Percentiles rank a stretch among this genome's conserved stretches.
phyloP scores from a whole-genome alignment of 2,113 vertebrate species.

The Perca schrenkii region DNA sequence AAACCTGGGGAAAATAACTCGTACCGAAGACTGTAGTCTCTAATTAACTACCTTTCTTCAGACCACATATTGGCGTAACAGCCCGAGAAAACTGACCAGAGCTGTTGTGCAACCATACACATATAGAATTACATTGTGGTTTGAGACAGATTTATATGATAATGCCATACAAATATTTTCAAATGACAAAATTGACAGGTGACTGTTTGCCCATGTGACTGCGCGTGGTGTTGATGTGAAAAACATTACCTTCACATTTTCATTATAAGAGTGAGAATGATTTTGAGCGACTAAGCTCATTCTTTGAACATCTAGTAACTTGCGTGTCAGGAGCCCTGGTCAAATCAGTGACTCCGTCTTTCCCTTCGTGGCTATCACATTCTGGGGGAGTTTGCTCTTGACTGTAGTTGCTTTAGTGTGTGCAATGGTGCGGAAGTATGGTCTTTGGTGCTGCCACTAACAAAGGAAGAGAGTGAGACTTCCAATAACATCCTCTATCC shows the following conservation, averaged over 20 bases:
- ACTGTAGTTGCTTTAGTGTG: slow-evolving; percentile 30
- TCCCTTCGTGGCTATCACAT: slow-evolving; percentile 18
- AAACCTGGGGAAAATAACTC: slow-evolving; percentile 72
- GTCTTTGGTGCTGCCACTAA: slow-evolving; percentile 34
- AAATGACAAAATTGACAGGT: slow-evolving; percentile 67
- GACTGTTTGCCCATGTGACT: slow-evolving; percentile 48
- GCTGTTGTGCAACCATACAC: slow-evolving; percentile 70
- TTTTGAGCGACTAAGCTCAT: background rate
- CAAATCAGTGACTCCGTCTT: slow-evolving; percentile 17
- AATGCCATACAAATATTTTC: slow-evolving; percentile 72
- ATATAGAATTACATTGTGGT: slow-evolving; percentile 75
- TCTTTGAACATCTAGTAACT: slow-evolving; percentile 11
- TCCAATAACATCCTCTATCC: slow-evolving; percentile 67
- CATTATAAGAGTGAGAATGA: no score
- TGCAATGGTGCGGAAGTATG: slow-evolving; percentile 31
- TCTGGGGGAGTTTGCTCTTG: slow-evolving; percentile 21
- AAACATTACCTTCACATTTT: background rate
- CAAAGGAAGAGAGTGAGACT: slow-evolving; percentile 56
- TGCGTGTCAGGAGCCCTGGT: slow-evolving; percentile 13
- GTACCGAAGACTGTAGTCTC: slow-evolving; percentile 75
- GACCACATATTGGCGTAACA: slow-evolving; percentile 76
- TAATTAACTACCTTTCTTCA: slow-evolving; percentile 84
- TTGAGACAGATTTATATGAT: slow-evolving; percentile 71
- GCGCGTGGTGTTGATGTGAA: background rate
- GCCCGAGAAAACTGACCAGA: slow-evolving; percentile 75